Base-by-base conservation (phyloP, 1,140 invertebrate species). In the Aphelenchoides besseyi region DNA sequence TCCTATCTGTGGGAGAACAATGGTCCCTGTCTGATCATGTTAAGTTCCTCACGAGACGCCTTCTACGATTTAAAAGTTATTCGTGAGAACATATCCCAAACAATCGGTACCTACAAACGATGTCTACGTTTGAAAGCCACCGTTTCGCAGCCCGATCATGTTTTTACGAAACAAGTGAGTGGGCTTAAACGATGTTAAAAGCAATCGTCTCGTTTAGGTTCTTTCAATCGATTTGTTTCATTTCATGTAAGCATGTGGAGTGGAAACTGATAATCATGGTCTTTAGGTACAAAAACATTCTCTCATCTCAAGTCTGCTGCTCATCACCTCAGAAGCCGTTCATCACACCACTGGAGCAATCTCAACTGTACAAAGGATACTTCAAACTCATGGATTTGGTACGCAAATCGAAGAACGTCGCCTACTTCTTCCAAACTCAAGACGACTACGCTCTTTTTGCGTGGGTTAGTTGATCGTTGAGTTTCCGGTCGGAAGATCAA, bases 181-280 rank as follows among this genome's bases (percentile, higher is more conserved):
- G 23, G 16, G 12, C 57, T 32, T 74, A 70, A 1, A 71, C 1
- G 62, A 1, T 70, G 29, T 55, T 37, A 1, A 36, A 36, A n/a
- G n/a, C n/a, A n/a, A n/a, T n/a, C n/a, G n/a, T n/a, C n/a, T 9
- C 8, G 1, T 2, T 28, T 29, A 74, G 73, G 26, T 57, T 1
- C 29, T 52, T 28, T 72, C 32, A 35, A 48, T 41, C 36, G 76
- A 81, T 32, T 59, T 78, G 8, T 80, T 74, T 68, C 76, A 78
- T 59, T 78, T 78, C 54, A 76, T 78, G 61, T 78, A 77, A 36
- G 77, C 77, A 74, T 77, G 77, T 61, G n/a, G n/a, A n/a, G 36
- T 66, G 3, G 29, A 41, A n/a, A 23, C 37, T 5, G 5, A 8
- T 41, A 41, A 41, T 8, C 37, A 41, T 8, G 37, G n/a, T n/a